Evolutionary conservation across 2,797 vertebrate species (phyloP).

Genomic region (Melanotaenia parkinsoni): DNA sequence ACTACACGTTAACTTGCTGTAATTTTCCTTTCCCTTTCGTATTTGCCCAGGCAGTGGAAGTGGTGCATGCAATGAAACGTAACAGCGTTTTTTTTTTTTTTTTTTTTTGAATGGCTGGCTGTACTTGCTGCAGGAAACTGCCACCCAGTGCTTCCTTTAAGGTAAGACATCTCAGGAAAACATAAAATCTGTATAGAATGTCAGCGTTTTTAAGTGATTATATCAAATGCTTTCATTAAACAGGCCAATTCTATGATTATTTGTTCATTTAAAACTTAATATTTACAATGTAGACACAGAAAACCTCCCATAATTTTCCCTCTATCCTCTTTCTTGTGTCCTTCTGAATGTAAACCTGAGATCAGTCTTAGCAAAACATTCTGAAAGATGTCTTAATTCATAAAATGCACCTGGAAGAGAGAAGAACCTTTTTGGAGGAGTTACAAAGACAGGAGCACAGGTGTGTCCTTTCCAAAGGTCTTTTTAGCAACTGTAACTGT

Average conservation of each 20-base stretch:
- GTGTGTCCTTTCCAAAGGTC: neutral
- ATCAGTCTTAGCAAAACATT: neutral
- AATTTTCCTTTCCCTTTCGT: conserved; percentile 40
- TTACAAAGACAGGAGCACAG: no score
- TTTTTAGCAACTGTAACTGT: neutral
- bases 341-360: neutral
- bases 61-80: conserved; percentile 53
- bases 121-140: conserved; percentile 56
- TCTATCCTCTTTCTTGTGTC: neutral
- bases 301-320: neutral
- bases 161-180: neutral
- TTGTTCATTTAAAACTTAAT: neutral
- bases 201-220: neutral
- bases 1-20: conserved; percentile 33
- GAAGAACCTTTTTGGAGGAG: neutral
- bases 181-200: neutral
- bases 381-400: neutral
- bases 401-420: neutral
- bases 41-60: conserved; percentile 26
- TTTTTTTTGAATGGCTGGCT: conserved; percentile 57
- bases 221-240: neutral
- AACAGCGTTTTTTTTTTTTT: conserved; percentile 51
- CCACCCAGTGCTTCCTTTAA: conserved; percentile 64
- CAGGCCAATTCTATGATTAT: neutral
- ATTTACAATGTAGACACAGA: neutral